Base-by-base conservation (phyloP, 2,113 vertebrate genomes). In the Triplophysa dalaica region DNA sequence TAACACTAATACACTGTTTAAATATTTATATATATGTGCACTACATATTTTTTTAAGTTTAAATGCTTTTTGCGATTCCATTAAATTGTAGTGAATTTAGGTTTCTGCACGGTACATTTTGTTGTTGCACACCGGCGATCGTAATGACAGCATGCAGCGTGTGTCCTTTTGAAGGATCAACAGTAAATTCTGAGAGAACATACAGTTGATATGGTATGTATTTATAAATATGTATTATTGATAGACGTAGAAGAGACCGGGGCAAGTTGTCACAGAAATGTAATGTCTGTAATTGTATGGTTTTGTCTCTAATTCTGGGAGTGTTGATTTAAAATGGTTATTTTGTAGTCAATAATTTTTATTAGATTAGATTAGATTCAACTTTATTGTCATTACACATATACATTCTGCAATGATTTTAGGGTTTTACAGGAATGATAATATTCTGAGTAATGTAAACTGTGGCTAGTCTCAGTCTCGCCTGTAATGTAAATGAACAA, bases 111-210 rank as follows among this genome's bases (percentile, higher is more conserved):
- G 75, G 75, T 1, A 26, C 6, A 0, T 7, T 38, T 65, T 54
- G 0, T 16, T 38, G 75, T 29, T 54, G 62, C 45, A 29, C 61
- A 38, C 61, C 2, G 61, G 8, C 24, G 6, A 10, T 33, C 38
- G 58, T 17, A 22, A 13, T 75, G 72, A 75, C 41, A 48, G 10
- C 22, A 63, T 8, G 61, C 43, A 9, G 74, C 60, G 74, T 64
- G 73, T 62, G 73, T 64, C 16, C 73, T 64, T 62, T 1, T 45
- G 52, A 72, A 29, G 52, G 26, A n/a, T 13, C 26, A 9, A 13
- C 19, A 3, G 8, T 45, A 38, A 58, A 26, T 21, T 74, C 38
- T 45, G 38, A 63, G 38, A 4, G 33, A 12, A 75, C 21, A 2
- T 26, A 7, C 38, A 62, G 21, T 14, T 14, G 4, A 29, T 7